Conservation (phyloP, 2,797 vertebrate genomes). For the Glyptemys insculpta region DNA sequence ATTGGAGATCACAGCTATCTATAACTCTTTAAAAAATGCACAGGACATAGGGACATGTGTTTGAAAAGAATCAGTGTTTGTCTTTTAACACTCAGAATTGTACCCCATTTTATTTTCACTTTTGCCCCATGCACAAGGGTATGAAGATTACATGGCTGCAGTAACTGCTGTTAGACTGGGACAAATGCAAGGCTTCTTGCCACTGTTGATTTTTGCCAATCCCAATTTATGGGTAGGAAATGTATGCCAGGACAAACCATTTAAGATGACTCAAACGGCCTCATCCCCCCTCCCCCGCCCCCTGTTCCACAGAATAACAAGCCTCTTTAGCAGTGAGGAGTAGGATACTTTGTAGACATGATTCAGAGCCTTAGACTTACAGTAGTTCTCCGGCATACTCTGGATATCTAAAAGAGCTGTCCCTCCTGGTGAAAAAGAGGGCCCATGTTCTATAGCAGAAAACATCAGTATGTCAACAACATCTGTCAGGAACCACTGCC, state of each 20-base stretch:
- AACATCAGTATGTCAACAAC: not conserved
- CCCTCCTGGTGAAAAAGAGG: not conserved
- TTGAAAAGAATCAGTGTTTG: not conserved
- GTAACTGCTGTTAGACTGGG: slow-evolving; percentile 28
- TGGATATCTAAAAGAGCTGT: not conserved
- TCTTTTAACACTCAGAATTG: not conserved
- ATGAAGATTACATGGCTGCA: not conserved
- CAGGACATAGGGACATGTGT: not conserved
- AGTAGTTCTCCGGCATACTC: not conserved
- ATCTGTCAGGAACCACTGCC: not conserved
- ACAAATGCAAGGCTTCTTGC: slow-evolving; percentile 21
- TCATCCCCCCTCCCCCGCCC: slow-evolving; percentile 77
- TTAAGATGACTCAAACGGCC: slow-evolving; percentile 79
- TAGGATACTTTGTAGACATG: slow-evolving; percentile 70
- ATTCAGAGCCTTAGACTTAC: slow-evolving; percentile 67
- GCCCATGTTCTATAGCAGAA: not conserved
- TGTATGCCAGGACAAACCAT: slow-evolving; percentile 81
- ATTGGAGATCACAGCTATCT: not conserved
- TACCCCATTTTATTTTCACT: not conserved
- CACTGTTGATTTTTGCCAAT: slow-evolving; percentile 56
- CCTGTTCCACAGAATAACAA: slow-evolving; percentile 75
- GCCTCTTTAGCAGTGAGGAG: slow-evolving; percentile 61
- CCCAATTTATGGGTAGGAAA: slow-evolving; percentile 81
- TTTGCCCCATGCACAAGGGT: not conserved
- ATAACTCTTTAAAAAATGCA: rapidly evolving